phyloP scores from a whole-genome alignment of 2,113 vertebrate species.

The Ophiodon elongatus region DNA sequence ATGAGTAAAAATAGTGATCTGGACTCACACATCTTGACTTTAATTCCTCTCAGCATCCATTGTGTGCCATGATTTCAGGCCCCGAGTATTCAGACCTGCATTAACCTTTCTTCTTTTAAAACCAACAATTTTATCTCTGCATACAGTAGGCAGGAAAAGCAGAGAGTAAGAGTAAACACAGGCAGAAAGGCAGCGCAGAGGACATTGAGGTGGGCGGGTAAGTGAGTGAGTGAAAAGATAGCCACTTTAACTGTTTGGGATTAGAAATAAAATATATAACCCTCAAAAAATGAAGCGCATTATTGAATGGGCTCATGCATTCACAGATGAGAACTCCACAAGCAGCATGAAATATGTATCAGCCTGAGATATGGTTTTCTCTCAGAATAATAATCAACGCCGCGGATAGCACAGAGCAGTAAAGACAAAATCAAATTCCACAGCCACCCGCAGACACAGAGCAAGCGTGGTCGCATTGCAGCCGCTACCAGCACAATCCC shows the following conservation, averaged over 20 bases:
- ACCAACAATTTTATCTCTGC: neutral
- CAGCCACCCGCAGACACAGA: constrained; percentile 41
- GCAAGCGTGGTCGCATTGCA: constrained; percentile 24
- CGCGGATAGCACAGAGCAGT: constrained; percentile 47
- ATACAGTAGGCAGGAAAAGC: neutral
- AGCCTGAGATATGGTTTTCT: constrained; percentile 63
- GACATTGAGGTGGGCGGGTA: constrained; percentile 37
- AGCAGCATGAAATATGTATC: constrained; percentile 75
- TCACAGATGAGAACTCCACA: constrained; percentile 67
- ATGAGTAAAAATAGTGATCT: constrained; percentile 8
- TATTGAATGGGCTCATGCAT: constrained; percentile 71
- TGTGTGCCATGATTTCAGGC: constrained; percentile 6
- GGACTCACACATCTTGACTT: constrained; percentile 21
- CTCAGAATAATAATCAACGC: constrained; percentile 72
- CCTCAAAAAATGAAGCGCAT: constrained; percentile 52
- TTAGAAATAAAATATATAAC: constrained; percentile 69
- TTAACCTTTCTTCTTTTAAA: constrained; percentile 41
- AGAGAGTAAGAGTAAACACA: constrained; percentile 3
- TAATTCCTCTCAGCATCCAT: neutral
- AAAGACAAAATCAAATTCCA: constrained; percentile 68
- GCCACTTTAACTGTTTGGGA: constrained; percentile 60
- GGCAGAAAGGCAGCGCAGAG: constrained; percentile 31
- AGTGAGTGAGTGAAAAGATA: constrained; percentile 34
- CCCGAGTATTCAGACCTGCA: constrained; percentile 19
- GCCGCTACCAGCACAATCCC: constrained; percentile 33